Conservation (phyloP, 2,888 invertebrate species). For the Peribatodes rhomboidaria region DNA sequence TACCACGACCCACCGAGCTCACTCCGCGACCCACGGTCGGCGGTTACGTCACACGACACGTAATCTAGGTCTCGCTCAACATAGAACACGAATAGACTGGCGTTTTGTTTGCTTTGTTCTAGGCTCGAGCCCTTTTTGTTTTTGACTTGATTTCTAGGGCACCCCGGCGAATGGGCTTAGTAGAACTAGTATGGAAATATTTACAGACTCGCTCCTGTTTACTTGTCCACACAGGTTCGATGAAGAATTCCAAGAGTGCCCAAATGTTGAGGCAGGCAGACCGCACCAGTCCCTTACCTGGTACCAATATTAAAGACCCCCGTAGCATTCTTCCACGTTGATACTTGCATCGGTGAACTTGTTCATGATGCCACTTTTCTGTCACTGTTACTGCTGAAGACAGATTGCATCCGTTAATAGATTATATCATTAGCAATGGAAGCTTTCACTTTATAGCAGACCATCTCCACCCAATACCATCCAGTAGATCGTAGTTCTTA, state of each 20-base stretch:
- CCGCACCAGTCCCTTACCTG: constrained; percentile 88
- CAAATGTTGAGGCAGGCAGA: constrained; percentile 88
- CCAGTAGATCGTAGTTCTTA: constrained; percentile 47
- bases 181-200: constrained; percentile 61
- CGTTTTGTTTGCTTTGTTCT: constrained; percentile 62
- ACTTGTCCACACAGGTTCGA: constrained; percentile 87
- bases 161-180: constrained; percentile 55
- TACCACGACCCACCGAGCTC: constrained; percentile 56
- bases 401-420: constrained; percentile 67
- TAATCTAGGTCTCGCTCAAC: constrained; percentile 48
- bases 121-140: constrained; percentile 53
- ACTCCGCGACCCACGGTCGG: constrained; percentile 55
- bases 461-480: constrained; percentile 31
- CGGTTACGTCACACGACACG: constrained; percentile 55
- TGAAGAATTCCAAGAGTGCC: constrained; percentile 89
- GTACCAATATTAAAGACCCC: constrained; percentile 81
- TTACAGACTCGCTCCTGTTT: constrained; percentile 78
- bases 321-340: constrained; percentile 74
- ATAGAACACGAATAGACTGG: constrained; percentile 52
- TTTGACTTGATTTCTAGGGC: constrained; percentile 52
- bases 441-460: constrained; percentile 46
- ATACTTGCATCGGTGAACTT: constrained; percentile 69
- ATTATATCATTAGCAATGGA: constrained; percentile 51
- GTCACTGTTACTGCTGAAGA: constrained; percentile 67
- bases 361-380: constrained; percentile 66